Conservation (phyloP, 2,888 invertebrate species). For the Congeria kusceri region DNA sequence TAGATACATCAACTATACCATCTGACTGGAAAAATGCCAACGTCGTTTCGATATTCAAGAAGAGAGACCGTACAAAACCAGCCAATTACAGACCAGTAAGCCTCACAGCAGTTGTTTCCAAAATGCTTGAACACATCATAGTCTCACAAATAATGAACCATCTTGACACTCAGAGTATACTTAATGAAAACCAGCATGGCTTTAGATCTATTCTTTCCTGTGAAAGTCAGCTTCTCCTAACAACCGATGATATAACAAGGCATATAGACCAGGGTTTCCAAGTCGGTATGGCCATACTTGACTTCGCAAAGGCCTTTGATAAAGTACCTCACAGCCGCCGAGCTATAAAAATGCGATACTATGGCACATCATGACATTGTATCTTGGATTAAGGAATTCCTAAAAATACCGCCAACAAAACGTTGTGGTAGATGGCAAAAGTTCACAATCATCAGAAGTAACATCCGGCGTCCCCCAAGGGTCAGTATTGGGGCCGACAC, state of each 20-base stretch:
- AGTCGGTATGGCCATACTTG: too few relatives aligned
- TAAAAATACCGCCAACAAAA: too few relatives aligned
- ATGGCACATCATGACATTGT: too few relatives aligned
- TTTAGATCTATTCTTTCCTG: conserved; percentile 9
- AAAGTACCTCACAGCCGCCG: too few relatives aligned
- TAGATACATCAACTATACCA: conserved; percentile 4
- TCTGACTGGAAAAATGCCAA: neutral
- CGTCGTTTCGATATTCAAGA: conserved; percentile 1
- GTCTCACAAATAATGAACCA: conserved; percentile 3
- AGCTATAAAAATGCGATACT: too few relatives aligned
- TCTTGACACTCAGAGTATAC: too few relatives aligned
- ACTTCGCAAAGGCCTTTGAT: too few relatives aligned
- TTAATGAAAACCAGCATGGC: conserved; percentile 8
- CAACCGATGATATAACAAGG: conserved; percentile 40
- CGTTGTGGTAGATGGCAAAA: too few relatives aligned
- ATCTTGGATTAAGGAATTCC: too few relatives aligned
- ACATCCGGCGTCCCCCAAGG: too few relatives aligned
- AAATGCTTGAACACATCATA: conserved; percentile 3
- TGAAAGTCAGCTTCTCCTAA: conserved; percentile 54
- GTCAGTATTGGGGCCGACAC: too few relatives aligned
- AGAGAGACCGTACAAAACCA: conserved; percentile 1
- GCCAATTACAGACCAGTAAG: neutral
- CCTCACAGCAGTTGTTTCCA: conserved; percentile 5
- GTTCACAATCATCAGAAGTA: too few relatives aligned
- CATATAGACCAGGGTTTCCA: conserved; percentile 30